phyloP scores from a whole-genome alignment of 1,140 invertebrate species.

The Zaprionus kolodkinae region DNA sequence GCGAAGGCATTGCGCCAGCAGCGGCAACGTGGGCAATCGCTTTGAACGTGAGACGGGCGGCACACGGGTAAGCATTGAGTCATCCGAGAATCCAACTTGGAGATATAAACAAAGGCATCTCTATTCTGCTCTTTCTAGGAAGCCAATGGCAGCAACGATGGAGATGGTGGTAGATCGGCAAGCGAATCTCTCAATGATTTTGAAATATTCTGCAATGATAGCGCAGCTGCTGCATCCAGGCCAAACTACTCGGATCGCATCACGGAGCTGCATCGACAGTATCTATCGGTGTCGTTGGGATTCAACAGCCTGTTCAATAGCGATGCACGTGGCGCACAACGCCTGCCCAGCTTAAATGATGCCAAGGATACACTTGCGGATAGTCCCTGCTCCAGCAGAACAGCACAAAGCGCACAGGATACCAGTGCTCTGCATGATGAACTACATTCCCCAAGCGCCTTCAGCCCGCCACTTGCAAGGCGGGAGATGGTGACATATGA shows the following conservation, averaged over 20 bases:
- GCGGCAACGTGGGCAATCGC: conserved; percentile 23
- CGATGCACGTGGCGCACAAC: conserved; percentile 18
- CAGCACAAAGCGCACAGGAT: conserved; percentile 12
- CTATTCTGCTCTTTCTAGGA: conserved; percentile 35
- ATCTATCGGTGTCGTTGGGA: conserved; percentile 76
- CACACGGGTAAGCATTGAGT: conserved; percentile 28
- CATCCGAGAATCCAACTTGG: neutral
- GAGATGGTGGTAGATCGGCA: conserved; percentile 42
- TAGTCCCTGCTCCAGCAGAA: conserved; percentile 56
- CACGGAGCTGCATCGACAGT: conserved; percentile 79
- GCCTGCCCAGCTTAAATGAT: conserved; percentile 25
- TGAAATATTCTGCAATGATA: conserved; percentile 70
- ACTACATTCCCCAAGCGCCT: conserved; percentile 72
- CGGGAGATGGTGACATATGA: conserved; percentile 28
- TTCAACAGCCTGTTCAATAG: conserved; percentile 78
- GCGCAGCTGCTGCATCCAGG: conserved; percentile 23
- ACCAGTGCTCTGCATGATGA: conserved; percentile 48
- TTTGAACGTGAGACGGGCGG: conserved; percentile 50
- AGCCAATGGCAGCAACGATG: conserved; percentile 45
- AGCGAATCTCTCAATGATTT: conserved; percentile 60
- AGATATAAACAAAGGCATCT: conserved; percentile 4
- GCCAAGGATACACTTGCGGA: conserved; percentile 43
- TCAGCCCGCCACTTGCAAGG: conserved; percentile 42
- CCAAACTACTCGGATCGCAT: conserved; percentile 80
- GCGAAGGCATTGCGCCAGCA: conserved; percentile 68